Conservation (phyloP, 2,113 vertebrate genomes). For the Ptilorrhoa leucosticta region DNA sequence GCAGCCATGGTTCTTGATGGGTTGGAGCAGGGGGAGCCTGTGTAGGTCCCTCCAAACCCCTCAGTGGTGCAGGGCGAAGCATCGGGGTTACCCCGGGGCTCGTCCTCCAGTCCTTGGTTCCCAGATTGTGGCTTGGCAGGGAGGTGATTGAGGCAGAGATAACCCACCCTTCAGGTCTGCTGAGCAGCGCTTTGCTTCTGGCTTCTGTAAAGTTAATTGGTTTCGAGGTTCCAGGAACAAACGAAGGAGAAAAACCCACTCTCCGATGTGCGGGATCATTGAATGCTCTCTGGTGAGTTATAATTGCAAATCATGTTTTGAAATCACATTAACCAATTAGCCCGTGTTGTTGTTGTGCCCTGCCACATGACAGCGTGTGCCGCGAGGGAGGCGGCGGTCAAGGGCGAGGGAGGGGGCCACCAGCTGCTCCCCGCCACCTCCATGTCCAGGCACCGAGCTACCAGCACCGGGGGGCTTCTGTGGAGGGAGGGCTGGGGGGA, state of each 20-base stretch:
- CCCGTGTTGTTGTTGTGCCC: slow-evolving; percentile 44
- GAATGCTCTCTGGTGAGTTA: slow-evolving; percentile 54
- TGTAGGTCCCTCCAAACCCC: not conserved
- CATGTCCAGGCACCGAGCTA: accelerated
- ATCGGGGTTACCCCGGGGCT: not conserved
- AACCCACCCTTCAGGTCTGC: slow-evolving; percentile 30
- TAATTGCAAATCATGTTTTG: slow-evolving; percentile 65
- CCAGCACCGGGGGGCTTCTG: not conserved
- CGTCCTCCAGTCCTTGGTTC: not conserved
- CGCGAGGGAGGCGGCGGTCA: not conserved
- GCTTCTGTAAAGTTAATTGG: slow-evolving; percentile 68
- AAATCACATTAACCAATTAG: slow-evolving; percentile 64
- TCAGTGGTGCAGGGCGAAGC: not conserved
- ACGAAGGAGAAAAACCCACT: slow-evolving; percentile 49
- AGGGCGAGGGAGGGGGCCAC: not conserved
- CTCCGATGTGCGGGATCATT: slow-evolving; percentile 23
- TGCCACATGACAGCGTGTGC: slow-evolving; percentile 41
- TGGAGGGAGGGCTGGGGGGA: not conserved
- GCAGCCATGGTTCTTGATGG: not conserved
- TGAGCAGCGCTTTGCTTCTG: slow-evolving; percentile 47
- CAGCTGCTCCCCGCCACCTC: not conserved
- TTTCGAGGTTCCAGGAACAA: slow-evolving; percentile 67
- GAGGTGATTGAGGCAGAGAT: slow-evolving; percentile 26
- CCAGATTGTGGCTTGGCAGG: not conserved
- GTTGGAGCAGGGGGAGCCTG: not conserved